Conservation (phyloP, 2,797 vertebrate genomes). For the Gambelia wislizenii region DNA sequence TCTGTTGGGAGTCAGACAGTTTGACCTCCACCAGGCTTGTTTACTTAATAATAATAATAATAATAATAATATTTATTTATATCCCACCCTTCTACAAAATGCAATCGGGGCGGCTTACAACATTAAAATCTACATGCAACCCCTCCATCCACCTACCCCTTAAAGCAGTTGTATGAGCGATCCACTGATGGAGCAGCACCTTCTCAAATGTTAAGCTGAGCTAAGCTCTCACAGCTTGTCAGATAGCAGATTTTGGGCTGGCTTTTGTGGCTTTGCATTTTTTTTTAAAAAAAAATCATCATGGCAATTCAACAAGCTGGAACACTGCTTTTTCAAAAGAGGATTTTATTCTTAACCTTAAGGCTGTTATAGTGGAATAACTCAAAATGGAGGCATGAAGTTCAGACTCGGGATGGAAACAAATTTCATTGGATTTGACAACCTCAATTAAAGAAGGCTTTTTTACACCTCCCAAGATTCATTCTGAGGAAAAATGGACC, state of each 20-base stretch:
- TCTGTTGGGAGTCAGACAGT: conserved; percentile 58
- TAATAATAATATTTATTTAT: no score
- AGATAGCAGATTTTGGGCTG: not conserved
- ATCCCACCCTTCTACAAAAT: no score
- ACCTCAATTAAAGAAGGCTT: no score
- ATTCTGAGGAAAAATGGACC: no score
- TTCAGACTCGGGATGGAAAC: no score
- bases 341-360: not conserved
- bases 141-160: no score
- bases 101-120: no score
- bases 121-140: no score
- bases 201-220: not conserved
- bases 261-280: not conserved
- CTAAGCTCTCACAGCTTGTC: not conserved
- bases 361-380: not conserved
- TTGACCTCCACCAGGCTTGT: conserved; percentile 36
- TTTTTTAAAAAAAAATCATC: not conserved
- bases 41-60: no score
- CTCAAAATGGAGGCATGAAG: not conserved
- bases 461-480: no score
- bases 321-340: not conserved
- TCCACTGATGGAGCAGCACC: not conserved
- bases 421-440: no score
- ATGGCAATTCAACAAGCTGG: not conserved
- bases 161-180: not conserved